Percentiles rank a stretch among this genome's conserved stretches.
Conservation (phyloP, 37 sponge, comb jelly and placozoan species). For the Dysidea cf. avara region DNA sequence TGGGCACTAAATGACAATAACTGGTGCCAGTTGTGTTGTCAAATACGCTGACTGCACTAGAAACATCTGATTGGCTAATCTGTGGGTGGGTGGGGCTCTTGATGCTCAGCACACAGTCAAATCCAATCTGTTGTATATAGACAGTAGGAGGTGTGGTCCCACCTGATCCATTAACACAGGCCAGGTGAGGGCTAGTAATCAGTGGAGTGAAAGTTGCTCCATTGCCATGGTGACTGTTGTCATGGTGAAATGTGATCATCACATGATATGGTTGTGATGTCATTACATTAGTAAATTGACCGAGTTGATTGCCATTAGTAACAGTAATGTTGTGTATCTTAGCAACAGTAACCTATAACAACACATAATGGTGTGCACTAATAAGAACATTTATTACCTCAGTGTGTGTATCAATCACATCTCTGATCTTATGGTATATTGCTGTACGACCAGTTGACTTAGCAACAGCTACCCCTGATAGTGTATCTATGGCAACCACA, state of each 20-base stretch:
- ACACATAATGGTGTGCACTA: no score
- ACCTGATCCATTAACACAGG: constrained; percentile 3
- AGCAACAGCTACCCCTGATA: constrained; percentile 57
- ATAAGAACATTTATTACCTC: constrained; percentile 52
- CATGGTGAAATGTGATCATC: background rate
- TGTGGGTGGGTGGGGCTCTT: constrained; percentile 8
- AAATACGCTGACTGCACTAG: constrained; percentile 30
- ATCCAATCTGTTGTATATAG: constrained; percentile 67
- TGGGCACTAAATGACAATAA: constrained; percentile 32
- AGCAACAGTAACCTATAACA: no score
- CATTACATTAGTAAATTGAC: background rate
- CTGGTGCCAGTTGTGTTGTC: constrained; percentile 36
- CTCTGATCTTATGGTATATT: constrained; percentile 64
- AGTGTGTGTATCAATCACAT: constrained; percentile 69
- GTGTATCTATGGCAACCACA: constrained; percentile 37
- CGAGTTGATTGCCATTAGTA: no score
- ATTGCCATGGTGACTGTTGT: constrained; percentile 45
- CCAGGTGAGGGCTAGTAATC: constrained; percentile 26
- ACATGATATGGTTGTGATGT: background rate
- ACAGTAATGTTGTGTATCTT: no score
- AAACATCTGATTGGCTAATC: no score
- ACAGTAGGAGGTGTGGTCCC: no score
- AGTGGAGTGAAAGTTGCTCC: constrained; percentile 31
- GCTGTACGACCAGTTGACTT: constrained; percentile 53
- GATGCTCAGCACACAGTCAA: constrained; percentile 60